phyloP scores from a whole-genome alignment of 2,113 vertebrate species.

The Scatophagus argus region DNA sequence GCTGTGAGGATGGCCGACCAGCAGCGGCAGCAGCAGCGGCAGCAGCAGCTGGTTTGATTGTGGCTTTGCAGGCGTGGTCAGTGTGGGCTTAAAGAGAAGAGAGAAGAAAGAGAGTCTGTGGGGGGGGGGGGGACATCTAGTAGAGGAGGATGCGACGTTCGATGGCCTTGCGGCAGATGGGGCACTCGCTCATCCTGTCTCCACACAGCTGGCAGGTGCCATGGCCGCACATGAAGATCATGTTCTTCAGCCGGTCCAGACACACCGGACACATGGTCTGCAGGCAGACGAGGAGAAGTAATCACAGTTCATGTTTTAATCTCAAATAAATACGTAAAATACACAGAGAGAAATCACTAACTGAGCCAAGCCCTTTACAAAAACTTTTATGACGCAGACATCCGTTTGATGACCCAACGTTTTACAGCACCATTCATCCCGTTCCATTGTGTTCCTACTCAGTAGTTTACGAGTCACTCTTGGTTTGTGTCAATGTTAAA shows the following conservation, averaged over 20 bases:
- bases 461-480: background rate
- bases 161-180: conserved; percentile 98
- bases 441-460: background rate
- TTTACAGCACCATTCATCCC: background rate
- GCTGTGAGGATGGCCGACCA: conserved; percentile 53
- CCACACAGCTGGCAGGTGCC: conserved; percentile 98
- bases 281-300: background rate
- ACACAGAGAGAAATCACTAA: background rate
- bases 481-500: background rate
- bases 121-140: conserved; percentile 71
- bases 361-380: background rate
- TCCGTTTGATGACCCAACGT: background rate
- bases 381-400: background rate
- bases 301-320: conserved; percentile 1
- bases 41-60: conserved; percentile 65
- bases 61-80: conserved; percentile 29
- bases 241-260: conserved; percentile 99
- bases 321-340: too few species aligned
- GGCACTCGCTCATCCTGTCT: conserved; percentile 99
- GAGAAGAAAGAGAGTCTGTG: conserved; percentile 12
- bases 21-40: conserved; percentile 23
- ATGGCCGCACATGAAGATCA: conserved; percentile 99
- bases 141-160: conserved; percentile 98
- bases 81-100: conserved; percentile 31
- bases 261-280: conserved; percentile 99